Conservation (phyloP, 2,888 invertebrate genomes). For the Cordilura impudica region DNA sequence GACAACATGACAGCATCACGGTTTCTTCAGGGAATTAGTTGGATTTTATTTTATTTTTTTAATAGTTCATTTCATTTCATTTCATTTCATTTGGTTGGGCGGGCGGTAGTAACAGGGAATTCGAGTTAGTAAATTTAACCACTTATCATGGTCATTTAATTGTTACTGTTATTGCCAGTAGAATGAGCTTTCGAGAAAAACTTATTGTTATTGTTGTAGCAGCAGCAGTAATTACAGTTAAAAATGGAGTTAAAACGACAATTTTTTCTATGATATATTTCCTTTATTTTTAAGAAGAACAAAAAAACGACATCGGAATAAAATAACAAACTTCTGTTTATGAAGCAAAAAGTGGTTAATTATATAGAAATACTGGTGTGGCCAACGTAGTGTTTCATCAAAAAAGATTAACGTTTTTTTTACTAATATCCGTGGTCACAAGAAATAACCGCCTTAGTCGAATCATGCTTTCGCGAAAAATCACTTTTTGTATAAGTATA, state of each 20-base stretch:
- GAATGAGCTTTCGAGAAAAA: slow-evolving; percentile 33
- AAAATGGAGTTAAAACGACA: slow-evolving; percentile 51
- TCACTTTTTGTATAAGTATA: too few species aligned
- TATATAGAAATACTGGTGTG: not conserved
- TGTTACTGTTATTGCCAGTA: slow-evolving; percentile 58
- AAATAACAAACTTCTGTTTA: not conserved
- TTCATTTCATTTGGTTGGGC: not conserved
- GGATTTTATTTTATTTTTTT: slow-evolving; percentile 34
- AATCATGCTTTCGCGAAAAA: too few species aligned
- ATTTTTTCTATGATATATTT: slow-evolving; percentile 36
- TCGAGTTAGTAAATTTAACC: slow-evolving; percentile 62
- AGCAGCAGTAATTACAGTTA: slow-evolving; percentile 45
- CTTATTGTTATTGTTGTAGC: slow-evolving; percentile 43
- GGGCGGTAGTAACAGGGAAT: slow-evolving; percentile 34
- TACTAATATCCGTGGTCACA: too few species aligned
- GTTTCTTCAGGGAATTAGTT: slow-evolving; percentile 49
- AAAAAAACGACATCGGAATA: not conserved
- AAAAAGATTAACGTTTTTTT: too few species aligned
- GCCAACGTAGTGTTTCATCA: too few species aligned
- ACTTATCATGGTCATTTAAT: slow-evolving; percentile 74
- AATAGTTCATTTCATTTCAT: not conserved
- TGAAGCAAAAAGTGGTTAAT: not conserved
- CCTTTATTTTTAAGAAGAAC: not conserved
- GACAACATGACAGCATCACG: slow-evolving; percentile 39
- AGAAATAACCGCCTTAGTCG: too few species aligned